Conservation (phyloP, 2,113 vertebrate species). For the Fukomys damarensis region DNA sequence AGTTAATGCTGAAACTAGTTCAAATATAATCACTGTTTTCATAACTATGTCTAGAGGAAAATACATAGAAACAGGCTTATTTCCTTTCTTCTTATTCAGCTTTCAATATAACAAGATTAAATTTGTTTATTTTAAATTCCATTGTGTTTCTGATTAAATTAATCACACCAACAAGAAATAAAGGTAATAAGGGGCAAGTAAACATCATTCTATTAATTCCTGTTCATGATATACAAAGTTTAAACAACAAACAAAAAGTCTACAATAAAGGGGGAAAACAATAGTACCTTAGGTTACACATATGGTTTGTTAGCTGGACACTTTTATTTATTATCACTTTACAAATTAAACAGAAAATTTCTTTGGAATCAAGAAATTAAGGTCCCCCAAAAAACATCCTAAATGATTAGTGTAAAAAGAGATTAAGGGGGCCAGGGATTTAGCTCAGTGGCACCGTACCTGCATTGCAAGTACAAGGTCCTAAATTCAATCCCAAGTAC, state of each 20-base stretch:
- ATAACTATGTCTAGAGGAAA: conserved; percentile 28
- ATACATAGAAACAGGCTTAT: neutral
- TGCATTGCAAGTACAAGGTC: too few species aligned
- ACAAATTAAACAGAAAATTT: neutral
- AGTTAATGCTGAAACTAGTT: neutral
- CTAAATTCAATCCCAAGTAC: too few species aligned
- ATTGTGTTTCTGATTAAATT: conserved; percentile 37
- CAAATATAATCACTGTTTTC: neutral
- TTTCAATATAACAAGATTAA: conserved; percentile 18
- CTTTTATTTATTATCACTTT: neutral
- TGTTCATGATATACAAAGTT: neutral
- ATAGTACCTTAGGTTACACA: neutral
- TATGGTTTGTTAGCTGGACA: neutral
- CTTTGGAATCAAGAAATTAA: neutral
- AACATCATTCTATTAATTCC: neutral
- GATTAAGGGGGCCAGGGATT: too few species aligned
- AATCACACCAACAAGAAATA: neutral
- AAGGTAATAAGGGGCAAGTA: neutral
- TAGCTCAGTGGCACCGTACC: too few species aligned
- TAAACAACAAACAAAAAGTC: neutral
- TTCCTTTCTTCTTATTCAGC: neutral
- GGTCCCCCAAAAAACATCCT: neutral
- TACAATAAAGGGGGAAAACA: neutral
- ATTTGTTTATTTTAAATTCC: conserved; percentile 24
- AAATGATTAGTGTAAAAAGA: neutral